Evolutionary conservation across 2,888 invertebrate species (phyloP), one percentile per base, ranked within the genome.

Genomic region (Erynnis tages): DNA sequence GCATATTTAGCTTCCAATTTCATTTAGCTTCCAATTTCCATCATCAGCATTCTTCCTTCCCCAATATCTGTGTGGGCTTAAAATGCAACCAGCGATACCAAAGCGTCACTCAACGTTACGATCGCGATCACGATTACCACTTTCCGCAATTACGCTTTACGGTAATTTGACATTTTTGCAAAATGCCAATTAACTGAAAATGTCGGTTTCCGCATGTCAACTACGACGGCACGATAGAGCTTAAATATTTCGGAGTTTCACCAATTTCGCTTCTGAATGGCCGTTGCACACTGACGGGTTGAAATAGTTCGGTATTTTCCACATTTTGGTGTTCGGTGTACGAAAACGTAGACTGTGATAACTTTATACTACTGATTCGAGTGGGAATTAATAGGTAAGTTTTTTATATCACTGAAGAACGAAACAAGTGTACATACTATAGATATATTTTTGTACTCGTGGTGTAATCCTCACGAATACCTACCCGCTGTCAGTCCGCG

Each of bases 111-210:
- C 50, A 43, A 35, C 8, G 7, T 10, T 25, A 17, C 19, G 43
- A 50, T 50, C 43, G 35, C 43, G 21, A 50, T 50, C 50, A 14
- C 13, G 16, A 19, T 4, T 3, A 8, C 30, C 40, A 49, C 32
- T 49, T 27, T 29, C 40, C 23, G 10, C 43, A 50, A 50, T 43
- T 50, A 35, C 27, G 50, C 29, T 37, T 35, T 35, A 43, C 34
- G 29, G 27, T 50, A 50, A 43, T 37, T 35, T 43, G 35, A 54
- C 50, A 53, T 58, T 55, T 45, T 48, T 55, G 53, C 53, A 55
- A 56, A 58, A 55, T 55, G 45, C 50, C 58, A 56, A 58, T 56
- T 56, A 58, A 48, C 50, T 19, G 50, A 43, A 49, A 40, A 50
- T 35, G 35, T 50, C 21, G 43, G 50, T 50, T 50, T 41, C 32